These are phyloP conservation scores for Xanthorhoe designata DNA, from an alignment of 2,888 invertebrate species.

Conservation along the genomic window DNA sequence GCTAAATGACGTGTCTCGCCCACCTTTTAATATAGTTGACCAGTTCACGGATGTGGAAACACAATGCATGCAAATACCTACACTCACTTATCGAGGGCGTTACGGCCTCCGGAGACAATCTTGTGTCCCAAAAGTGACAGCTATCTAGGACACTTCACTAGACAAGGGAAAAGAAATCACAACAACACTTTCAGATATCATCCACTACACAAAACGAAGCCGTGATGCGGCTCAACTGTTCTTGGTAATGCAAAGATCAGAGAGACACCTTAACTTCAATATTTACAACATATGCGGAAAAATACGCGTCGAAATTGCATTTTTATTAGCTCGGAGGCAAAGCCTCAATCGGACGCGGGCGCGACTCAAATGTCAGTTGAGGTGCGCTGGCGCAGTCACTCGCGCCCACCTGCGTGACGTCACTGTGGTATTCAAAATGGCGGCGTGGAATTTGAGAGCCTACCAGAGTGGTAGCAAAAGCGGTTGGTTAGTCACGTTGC, in stretches of 20 bases:
- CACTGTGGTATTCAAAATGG: constrained; percentile 84
- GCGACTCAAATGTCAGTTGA: constrained; percentile 74
- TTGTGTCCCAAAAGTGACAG: constrained; percentile 67
- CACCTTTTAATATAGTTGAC: constrained; percentile 59
- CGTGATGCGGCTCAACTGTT: constrained; percentile 72
- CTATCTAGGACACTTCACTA: constrained; percentile 76
- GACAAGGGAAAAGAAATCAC: constrained; percentile 76
- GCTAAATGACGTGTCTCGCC: constrained; percentile 80
- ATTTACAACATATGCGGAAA: constrained; percentile 69
- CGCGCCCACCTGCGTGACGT: constrained; percentile 82
- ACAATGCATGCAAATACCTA: constrained; percentile 69
- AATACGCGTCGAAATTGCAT: constrained; percentile 77
- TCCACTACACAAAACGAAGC: constrained; percentile 67
- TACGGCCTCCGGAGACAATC: constrained; percentile 69
- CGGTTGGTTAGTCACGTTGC: constrained; percentile 45
- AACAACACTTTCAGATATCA: constrained; percentile 76
- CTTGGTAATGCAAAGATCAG: constrained; percentile 77
- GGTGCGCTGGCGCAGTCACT: constrained; percentile 75
- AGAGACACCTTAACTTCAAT: constrained; percentile 70
- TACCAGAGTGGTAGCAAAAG: constrained; percentile 65
- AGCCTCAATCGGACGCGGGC: constrained; percentile 77
- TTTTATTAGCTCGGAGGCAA: constrained; percentile 72
- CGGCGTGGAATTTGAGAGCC: constrained; percentile 82
- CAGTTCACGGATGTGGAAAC: constrained; percentile 66
- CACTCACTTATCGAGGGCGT: constrained; percentile 76